Evolutionary conservation across 1,140 invertebrate genomes (phyloP).

Genomic region (Drosophila orosa): DNA sequence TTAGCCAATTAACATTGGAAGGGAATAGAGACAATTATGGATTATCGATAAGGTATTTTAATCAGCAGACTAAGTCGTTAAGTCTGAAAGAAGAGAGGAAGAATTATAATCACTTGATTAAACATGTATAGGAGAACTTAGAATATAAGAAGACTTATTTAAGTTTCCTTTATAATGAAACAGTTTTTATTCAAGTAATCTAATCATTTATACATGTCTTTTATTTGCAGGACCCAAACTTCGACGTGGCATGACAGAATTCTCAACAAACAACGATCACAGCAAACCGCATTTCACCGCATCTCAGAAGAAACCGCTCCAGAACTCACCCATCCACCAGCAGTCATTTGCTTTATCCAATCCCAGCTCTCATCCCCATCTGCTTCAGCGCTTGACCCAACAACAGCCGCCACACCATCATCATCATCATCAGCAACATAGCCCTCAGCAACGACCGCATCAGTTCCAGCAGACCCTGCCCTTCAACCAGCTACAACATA

Average conservation of each 20-base stretch:
- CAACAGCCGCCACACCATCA: constrained; percentile 56
- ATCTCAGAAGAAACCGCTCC: constrained; percentile 69
- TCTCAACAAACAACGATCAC: constrained; percentile 81
- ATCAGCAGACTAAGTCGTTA: neutral
- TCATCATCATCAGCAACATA: constrained; percentile 25
- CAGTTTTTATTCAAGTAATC: neutral
- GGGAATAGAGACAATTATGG: neutral
- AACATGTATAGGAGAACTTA: neutral
- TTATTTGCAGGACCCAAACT: constrained; percentile 75
- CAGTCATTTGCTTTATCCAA: constrained; percentile 33
- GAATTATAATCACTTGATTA: neutral
- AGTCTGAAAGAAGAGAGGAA: too few relatives aligned
- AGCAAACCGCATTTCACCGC: constrained; percentile 75
- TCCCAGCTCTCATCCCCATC: constrained; percentile 46
- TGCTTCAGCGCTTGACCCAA: constrained; percentile 61
- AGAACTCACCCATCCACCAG: constrained; percentile 72
- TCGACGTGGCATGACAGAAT: constrained; percentile 84
- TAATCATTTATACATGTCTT: neutral
- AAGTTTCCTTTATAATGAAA: neutral
- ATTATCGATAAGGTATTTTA: constrained; percentile 21
- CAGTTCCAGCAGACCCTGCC: constrained; percentile 41
- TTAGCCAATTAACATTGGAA: constrained; percentile 33
- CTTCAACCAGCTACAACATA: constrained; percentile 60
- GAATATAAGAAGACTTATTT: neutral
- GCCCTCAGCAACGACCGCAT: constrained; percentile 47